Percentiles rank a stretch among this genome's conserved stretches.
Evolutionary conservation across 2,797 vertebrate species (phyloP).

Genomic region (Xyrichtys novacula): DNA sequence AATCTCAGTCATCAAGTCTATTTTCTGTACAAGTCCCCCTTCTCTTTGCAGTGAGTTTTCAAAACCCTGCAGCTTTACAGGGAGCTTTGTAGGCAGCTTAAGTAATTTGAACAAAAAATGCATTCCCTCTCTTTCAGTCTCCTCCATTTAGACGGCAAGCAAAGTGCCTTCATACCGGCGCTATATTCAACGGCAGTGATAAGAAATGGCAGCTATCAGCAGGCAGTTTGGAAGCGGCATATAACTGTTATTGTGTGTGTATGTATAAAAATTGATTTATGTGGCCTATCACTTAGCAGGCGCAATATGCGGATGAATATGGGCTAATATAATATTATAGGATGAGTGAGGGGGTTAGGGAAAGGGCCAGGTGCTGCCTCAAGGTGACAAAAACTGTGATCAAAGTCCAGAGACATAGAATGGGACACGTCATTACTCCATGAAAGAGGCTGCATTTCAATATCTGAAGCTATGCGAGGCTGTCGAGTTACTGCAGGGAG

Average conservation of each 20-base stretch:
- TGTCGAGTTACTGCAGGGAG: neutral
- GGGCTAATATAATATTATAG: slow-evolving; percentile 67
- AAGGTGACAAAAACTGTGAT: slow-evolving; percentile 50
- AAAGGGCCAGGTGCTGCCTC: slow-evolving; percentile 57
- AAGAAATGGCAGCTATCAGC: slow-evolving; percentile 81
- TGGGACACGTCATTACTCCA: neutral
- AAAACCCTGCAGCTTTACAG: slow-evolving; percentile 36
- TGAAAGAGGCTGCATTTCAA: slow-evolving; percentile 8
- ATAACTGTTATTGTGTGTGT: slow-evolving; percentile 66
- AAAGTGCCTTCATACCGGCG: slow-evolving; percentile 66
- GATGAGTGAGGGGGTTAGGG: slow-evolving; percentile 55
- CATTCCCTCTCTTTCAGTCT: slow-evolving; percentile 38
- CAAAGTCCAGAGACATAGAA: slow-evolving; percentile 26
- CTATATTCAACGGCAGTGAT: slow-evolving; percentile 68
- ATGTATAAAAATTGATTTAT: slow-evolving; percentile 70
- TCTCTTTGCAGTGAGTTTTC: slow-evolving; percentile 35
- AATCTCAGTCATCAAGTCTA: slow-evolving; percentile 29
- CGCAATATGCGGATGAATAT: slow-evolving; percentile 66
- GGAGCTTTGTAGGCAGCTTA: slow-evolving; percentile 55
- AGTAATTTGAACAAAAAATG: slow-evolving; percentile 68
- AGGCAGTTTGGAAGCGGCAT: slow-evolving; percentile 62
- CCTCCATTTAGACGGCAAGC: slow-evolving; percentile 64
- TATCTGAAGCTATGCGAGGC: neutral
- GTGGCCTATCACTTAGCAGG: slow-evolving; percentile 71
- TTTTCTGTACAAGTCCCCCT: slow-evolving; percentile 8